These are phyloP conservation scores for Horisme vitalbata DNA, from an alignment of 2,888 invertebrate species.

Conservation along the genomic window DNA sequence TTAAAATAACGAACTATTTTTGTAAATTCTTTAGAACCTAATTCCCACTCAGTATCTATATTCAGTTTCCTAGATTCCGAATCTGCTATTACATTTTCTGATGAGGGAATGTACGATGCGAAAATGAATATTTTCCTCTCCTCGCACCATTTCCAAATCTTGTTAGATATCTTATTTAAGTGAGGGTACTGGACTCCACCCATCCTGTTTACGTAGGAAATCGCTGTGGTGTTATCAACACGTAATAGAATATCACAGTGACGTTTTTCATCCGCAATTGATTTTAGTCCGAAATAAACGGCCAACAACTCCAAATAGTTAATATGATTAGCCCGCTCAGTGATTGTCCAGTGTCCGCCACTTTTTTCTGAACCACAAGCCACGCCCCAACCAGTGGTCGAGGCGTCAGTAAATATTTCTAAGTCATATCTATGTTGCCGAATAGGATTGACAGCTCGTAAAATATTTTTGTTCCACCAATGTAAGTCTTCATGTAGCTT, in stretches of 20 bases:
- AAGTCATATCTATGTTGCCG: background rate
- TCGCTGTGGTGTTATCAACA: constrained; percentile 23
- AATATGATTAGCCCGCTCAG: constrained; percentile 4
- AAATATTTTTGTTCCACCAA: background rate
- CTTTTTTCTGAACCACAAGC: background rate
- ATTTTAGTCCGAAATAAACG: background rate
- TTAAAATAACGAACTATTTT: constrained; percentile 15
- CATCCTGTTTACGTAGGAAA: too few relatives aligned
- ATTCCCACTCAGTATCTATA: background rate
- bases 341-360: background rate
- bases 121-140: background rate
- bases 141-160: constrained; percentile 19
- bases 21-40: too few relatives aligned
- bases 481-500: background rate
- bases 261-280: background rate
- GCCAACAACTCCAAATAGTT: constrained; percentile 14
- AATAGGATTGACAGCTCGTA: background rate
- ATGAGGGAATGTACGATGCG: constrained; percentile 15
- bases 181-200: constrained; percentile 15
- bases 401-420: background rate
- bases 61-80: constrained; percentile 1
- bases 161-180: background rate
- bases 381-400: background rate
- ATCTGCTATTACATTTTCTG: constrained; percentile 15
- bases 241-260: constrained; percentile 14